Conservation (phyloP, 2,797 vertebrate genomes). For the Perodicticus potto region DNA sequence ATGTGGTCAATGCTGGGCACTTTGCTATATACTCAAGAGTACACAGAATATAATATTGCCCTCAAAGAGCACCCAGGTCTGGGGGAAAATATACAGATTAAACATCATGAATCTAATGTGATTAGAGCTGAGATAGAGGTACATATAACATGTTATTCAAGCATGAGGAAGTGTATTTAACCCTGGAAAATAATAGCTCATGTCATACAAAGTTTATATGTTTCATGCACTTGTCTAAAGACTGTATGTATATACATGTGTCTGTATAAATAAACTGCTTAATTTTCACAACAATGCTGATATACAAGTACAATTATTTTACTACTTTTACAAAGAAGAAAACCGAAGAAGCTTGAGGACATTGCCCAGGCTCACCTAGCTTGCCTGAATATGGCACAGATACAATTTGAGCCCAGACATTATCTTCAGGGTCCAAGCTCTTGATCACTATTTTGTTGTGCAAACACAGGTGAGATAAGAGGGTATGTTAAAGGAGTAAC, state of each 20-base stretch:
- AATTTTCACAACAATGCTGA: slow-evolving; percentile 14
- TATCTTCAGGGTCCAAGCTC: background rate
- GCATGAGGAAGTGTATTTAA: background rate
- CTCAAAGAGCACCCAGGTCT: slow-evolving; percentile 2
- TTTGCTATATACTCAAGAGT: background rate
- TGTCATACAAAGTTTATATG: background rate
- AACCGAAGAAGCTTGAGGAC: background rate
- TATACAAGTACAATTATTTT: background rate
- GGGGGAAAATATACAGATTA: background rate
- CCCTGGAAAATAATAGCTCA: background rate
- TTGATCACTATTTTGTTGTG: background rate
- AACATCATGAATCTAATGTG: background rate
- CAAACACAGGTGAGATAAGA: background rate
- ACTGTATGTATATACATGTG: background rate
- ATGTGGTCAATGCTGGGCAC: background rate
- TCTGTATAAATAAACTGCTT: background rate
- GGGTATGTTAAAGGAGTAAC: background rate
- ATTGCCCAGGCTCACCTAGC: background rate
- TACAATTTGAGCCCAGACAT: background rate
- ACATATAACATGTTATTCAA: background rate
- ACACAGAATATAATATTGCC: background rate
- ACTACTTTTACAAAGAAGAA: background rate
- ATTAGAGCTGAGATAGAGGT: background rate
- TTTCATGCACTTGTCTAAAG: background rate
- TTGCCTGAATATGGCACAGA: background rate